Evolutionary conservation across 2,113 vertebrate genomes (phyloP).

Genomic region (Leptobrachium ailaonicum): DNA sequence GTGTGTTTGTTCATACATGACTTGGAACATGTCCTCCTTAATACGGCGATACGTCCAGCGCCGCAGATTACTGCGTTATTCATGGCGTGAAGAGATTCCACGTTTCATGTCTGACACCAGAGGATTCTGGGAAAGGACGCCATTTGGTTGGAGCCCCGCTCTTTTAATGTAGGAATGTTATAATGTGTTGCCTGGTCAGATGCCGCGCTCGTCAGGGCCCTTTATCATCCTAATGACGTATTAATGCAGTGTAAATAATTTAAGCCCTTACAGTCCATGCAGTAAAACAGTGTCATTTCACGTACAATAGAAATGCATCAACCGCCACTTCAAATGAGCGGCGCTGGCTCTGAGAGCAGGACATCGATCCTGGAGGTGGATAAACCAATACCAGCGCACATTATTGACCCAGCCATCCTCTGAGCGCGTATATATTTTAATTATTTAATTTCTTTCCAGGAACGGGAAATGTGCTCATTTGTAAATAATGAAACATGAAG

Average conservation of each 20-base stretch:
- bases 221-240: conserved; percentile 44
- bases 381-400: conserved; percentile 13
- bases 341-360: neutral
- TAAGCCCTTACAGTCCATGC: conserved; percentile 3
- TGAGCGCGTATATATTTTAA: neutral
- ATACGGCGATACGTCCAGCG: too few species aligned
- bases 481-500: neutral
- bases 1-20: conserved; percentile 11
- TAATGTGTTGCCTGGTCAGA: conserved; percentile 12
- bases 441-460: conserved; percentile 16
- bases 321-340: conserved; percentile 18
- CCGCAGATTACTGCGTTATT: conserved; percentile 7
- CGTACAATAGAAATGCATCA: conserved; percentile 35
- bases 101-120: neutral
- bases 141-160: conserved; percentile 17
- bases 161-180: conserved; percentile 25
- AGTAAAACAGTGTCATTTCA: conserved; percentile 14
- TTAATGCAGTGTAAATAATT: conserved; percentile 47
- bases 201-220: neutral
- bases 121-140: neutral
- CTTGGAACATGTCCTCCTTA: neutral
- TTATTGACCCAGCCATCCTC: conserved; percentile 8
- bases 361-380: conserved; percentile 39
- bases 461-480: neutral
- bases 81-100: conserved; percentile 8